phyloP scores from a whole-genome alignment of 2,797 vertebrate genomes.

The Ciconia nigra region DNA sequence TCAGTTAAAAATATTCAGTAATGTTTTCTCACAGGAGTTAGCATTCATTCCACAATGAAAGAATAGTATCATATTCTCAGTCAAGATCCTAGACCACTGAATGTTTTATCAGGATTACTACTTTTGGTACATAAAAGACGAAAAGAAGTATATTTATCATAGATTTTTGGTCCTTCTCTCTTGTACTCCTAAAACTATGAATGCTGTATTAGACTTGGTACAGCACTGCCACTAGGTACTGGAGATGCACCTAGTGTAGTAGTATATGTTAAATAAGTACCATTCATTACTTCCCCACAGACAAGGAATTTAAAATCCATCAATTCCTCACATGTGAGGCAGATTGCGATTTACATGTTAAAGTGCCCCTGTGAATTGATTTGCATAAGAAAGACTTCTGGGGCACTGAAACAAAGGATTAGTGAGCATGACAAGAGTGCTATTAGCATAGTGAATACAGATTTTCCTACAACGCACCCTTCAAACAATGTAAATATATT shows the following conservation, averaged over 20 bases:
- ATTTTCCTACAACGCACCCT: constrained; percentile 21
- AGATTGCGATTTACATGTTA: constrained; percentile 75
- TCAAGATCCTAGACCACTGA: background rate
- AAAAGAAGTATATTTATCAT: background rate
- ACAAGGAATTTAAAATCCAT: constrained; percentile 69
- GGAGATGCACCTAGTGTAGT: background rate
- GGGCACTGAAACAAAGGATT: constrained; percentile 67
- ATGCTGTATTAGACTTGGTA: background rate
- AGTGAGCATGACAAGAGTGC: constrained; percentile 39
- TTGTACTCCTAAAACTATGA: background rate
- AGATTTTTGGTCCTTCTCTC: background rate
- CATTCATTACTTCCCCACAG: constrained; percentile 60
- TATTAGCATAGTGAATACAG: constrained; percentile 61
- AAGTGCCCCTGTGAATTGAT: constrained; percentile 69
- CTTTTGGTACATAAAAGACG: background rate
- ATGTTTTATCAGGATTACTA: background rate
- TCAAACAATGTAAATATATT: constrained; percentile 42
- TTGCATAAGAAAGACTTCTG: constrained; percentile 73
- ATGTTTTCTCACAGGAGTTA: background rate
- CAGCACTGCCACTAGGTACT: background rate
- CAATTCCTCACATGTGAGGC: constrained; percentile 55
- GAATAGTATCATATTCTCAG: background rate
- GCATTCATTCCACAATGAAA: background rate
- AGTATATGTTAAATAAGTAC: constrained; percentile 52
- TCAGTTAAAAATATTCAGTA: background rate